A percentile compares a stretch with the other conserved stretches of the same genome.
phyloP scores from a whole-genome alignment of 2,888 invertebrate species.

The Andrena bucephala region DNA sequence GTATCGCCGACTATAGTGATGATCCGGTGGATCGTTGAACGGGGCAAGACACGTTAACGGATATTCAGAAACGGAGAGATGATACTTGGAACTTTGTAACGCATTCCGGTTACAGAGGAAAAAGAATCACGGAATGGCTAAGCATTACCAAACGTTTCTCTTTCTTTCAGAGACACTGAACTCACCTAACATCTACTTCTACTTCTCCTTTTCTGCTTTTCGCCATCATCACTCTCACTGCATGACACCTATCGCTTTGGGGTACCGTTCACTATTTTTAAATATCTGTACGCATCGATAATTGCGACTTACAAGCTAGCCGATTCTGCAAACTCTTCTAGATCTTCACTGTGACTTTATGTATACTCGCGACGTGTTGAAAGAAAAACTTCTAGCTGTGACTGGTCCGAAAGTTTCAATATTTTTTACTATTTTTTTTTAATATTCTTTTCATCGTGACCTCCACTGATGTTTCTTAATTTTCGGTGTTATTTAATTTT shows the following conservation, averaged over 20 bases:
- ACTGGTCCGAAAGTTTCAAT: neutral
- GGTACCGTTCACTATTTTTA: conserved; percentile 46
- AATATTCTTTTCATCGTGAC: neutral
- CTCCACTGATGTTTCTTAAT: neutral
- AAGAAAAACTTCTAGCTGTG: neutral
- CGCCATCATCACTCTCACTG: conserved; percentile 70
- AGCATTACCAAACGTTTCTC: conserved; percentile 67
- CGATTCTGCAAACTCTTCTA: conserved; percentile 2
- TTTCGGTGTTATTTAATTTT: neutral
- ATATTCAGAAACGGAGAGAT: conserved; percentile 38
- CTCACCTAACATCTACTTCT: conserved; percentile 66
- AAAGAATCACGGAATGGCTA: conserved; percentile 42
- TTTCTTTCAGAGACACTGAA: conserved; percentile 78
- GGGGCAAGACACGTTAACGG: neutral
- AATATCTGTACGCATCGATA: conserved; percentile 25
- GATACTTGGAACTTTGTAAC: conserved; percentile 17
- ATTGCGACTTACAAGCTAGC: conserved; percentile 26
- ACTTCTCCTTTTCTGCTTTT: conserved; percentile 72
- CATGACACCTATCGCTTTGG: conserved; percentile 71
- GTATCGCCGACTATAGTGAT: neutral
- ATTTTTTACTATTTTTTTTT: neutral
- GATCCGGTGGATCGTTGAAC: neutral
- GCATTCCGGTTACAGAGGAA: conserved; percentile 30
- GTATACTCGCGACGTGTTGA: conserved; percentile 17
- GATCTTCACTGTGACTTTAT: conserved; percentile 12